phyloP scores from a whole-genome alignment of 2,113 vertebrate species.

The Gymnocephalus cernua region DNA sequence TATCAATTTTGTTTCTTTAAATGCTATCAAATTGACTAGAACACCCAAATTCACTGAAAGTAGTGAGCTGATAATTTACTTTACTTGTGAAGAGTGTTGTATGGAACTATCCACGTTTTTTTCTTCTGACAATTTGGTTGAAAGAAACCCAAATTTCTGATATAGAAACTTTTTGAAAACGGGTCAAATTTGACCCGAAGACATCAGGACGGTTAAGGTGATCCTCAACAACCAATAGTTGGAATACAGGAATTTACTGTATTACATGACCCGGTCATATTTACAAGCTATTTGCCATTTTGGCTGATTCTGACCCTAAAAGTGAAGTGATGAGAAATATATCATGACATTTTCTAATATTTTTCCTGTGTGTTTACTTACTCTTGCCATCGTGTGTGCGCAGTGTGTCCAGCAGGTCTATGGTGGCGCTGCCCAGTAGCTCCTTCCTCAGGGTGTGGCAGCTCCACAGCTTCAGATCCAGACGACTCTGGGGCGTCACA shows the following conservation, averaged over 20 bases:
- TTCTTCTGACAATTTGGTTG: too few species aligned
- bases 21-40: too few species aligned
- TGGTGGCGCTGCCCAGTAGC: slow-evolving; percentile 90
- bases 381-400: slow-evolving; percentile 90
- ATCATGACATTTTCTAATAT: background rate
- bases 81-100: too few species aligned
- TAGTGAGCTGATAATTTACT: too few species aligned
- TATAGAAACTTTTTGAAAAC: too few species aligned
- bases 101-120: too few species aligned
- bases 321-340: background rate
- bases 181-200: too few species aligned
- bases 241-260: background rate
- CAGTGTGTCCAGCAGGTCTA: slow-evolving; percentile 89
- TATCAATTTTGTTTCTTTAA: too few species aligned
- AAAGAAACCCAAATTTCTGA: too few species aligned
- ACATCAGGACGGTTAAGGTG: too few species aligned
- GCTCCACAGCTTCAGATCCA: slow-evolving; percentile 97
- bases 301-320: too few species aligned
- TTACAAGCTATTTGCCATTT: background rate
- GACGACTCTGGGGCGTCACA: slow-evolving; percentile 92
- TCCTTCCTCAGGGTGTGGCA: slow-evolving; percentile 95
- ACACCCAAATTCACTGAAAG: too few species aligned
- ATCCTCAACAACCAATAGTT: background rate
- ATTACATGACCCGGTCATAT: background rate
- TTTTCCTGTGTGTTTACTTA: slow-evolving; percentile 66